Evolutionary conservation across 2,113 vertebrate species (phyloP).

Genomic region (Alligator sinensis): DNA sequence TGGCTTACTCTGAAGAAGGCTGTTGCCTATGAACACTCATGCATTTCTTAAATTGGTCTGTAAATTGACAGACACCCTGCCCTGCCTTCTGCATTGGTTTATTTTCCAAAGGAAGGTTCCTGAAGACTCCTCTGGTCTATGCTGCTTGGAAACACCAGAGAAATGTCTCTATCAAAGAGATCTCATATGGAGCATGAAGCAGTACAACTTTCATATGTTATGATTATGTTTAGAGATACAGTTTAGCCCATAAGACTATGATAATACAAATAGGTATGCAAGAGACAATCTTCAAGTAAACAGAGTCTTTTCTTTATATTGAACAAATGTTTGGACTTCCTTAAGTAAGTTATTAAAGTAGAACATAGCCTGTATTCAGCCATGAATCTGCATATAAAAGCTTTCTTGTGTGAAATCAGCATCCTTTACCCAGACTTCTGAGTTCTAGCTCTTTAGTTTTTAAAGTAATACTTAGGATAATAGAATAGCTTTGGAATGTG

Average conservation of each 20-base stretch:
- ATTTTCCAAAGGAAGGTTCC: slow-evolving; percentile 9
- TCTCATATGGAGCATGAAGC: not conserved
- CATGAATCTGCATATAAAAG: not conserved
- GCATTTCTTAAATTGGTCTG: too few species aligned
- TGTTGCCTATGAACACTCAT: too few species aligned
- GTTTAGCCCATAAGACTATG: not conserved
- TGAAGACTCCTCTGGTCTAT: not conserved
- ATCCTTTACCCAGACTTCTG: not conserved
- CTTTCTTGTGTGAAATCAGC: not conserved
- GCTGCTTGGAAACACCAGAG: not conserved
- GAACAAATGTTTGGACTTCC: not conserved
- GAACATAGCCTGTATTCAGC: not conserved
- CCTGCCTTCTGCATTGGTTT: too few species aligned
- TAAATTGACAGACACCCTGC: too few species aligned
- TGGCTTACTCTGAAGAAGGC: not conserved
- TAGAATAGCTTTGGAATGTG: fast-evolving
- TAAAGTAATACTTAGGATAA: not conserved
- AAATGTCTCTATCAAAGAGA: not conserved
- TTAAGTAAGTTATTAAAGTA: not conserved
- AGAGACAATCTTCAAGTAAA: not conserved
- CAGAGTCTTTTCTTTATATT: not conserved
- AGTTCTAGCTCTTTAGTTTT: not conserved
- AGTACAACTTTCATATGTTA: not conserved
- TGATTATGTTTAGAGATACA: not conserved
- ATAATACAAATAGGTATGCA: not conserved